A percentile compares a stretch with the other conserved stretches of the same genome.
Conservation (phyloP, 2,888 invertebrate species). For the Parapristionchus giblindavisi region DNA sequence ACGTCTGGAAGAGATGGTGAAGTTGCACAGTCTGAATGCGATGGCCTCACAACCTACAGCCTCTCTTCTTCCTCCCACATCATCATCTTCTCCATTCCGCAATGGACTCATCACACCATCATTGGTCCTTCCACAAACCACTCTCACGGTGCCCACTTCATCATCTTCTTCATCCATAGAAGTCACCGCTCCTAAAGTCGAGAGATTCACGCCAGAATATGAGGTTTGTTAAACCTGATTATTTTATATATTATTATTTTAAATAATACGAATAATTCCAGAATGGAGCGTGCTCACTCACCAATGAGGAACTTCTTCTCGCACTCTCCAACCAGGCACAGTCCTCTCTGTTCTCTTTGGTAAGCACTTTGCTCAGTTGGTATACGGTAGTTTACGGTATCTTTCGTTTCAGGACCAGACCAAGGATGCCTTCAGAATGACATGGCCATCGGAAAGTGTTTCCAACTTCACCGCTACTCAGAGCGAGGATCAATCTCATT, state of each 20-base stretch:
- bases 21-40: slow-evolving; percentile 17
- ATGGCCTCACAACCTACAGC: background rate
- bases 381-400: background rate
- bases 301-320: slow-evolving; percentile 51
- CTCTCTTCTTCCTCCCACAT: background rate
- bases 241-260: too few species aligned
- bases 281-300: slow-evolving; percentile 43
- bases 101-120: too few species aligned
- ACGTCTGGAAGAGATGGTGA: slow-evolving; percentile 33
- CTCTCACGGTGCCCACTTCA: too few species aligned
- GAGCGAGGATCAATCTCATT: slow-evolving; percentile 10
- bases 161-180: too few species aligned
- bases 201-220: background rate
- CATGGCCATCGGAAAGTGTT: slow-evolving; percentile 1
- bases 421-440: too few species aligned
- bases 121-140: too few species aligned
- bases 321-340: slow-evolving; percentile 34
- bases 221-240: too few species aligned
- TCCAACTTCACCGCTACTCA: slow-evolving; percentile 7
- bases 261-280: background rate
- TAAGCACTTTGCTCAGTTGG: slow-evolving; percentile 17
- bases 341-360: slow-evolving; percentile 14
- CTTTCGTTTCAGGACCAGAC: background rate
- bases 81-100: too few species aligned
- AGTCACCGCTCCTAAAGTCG: slow-evolving; percentile 1